Evolutionary conservation across 2,888 invertebrate species (phyloP).

Genomic region (Tenthredo mesomela): DNA sequence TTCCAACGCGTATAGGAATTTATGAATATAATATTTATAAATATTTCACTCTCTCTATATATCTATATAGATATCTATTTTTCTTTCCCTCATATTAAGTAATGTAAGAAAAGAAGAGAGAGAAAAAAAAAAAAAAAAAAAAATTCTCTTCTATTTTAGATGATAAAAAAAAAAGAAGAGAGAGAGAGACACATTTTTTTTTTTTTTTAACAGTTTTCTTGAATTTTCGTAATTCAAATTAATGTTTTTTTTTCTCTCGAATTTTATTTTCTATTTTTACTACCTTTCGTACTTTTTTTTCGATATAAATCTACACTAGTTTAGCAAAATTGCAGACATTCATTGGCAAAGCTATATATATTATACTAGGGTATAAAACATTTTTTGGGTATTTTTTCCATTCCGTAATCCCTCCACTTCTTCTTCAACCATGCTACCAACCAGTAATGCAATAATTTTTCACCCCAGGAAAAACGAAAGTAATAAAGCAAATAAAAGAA

Average conservation of each 20-base stretch:
- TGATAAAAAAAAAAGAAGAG: too few species aligned
- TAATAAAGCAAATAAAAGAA: neutral
- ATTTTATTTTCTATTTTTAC: too few species aligned
- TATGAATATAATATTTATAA: slow-evolving; percentile 24
- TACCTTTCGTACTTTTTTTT: neutral
- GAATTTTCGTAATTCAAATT: too few species aligned
- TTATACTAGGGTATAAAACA: neutral
- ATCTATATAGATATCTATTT: neutral
- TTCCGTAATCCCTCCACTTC: neutral
- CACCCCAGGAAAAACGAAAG: neutral
- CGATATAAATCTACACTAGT: neutral
- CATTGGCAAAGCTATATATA: neutral
- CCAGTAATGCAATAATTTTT: neutral
- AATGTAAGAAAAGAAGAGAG: too few species aligned
- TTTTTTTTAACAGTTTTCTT: too few species aligned
- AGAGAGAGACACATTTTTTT: too few species aligned
- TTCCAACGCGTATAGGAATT: neutral
- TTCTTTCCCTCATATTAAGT: neutral
- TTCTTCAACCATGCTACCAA: neutral
- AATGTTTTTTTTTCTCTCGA: too few species aligned
- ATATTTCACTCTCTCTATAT: neutral
- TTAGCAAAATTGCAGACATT: neutral
- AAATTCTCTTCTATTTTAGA: too few species aligned
- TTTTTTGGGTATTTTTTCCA: neutral
- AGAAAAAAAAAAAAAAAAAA: too few species aligned